A percentile compares a stretch with the other conserved stretches of the same genome.
Conservation (phyloP, 2,113 vertebrate genomes). For the Embiotoca jacksoni region DNA sequence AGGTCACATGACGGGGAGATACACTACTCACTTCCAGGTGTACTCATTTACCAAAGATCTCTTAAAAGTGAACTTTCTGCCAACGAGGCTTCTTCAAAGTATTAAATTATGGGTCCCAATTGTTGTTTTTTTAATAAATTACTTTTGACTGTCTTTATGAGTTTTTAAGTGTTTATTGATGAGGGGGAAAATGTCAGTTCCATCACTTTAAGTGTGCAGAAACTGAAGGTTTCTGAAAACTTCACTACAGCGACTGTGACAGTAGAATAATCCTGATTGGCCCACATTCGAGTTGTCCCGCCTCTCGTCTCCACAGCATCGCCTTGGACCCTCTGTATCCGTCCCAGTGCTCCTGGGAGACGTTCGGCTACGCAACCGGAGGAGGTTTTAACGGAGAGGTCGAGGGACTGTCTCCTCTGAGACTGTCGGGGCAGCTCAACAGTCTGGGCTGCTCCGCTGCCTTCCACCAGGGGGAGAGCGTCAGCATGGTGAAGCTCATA, state of each 20-base stretch:
- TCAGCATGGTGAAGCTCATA: slow-evolving; percentile 96
- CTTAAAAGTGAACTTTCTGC: too few species aligned
- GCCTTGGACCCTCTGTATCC: slow-evolving; percentile 97
- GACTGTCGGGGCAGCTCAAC: slow-evolving; percentile 93
- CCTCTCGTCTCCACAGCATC: slow-evolving; percentile 84
- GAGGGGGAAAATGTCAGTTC: too few species aligned
- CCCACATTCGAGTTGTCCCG: background rate
- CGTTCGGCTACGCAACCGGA: slow-evolving; percentile 93
- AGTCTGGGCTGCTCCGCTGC: slow-evolving; percentile 94
- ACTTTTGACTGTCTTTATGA: too few species aligned
- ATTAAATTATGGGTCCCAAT: too few species aligned
- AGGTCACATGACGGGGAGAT: too few species aligned
- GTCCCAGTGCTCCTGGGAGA: slow-evolving; percentile 98
- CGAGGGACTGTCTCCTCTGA: slow-evolving; percentile 90
- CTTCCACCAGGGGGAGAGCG: slow-evolving; percentile 96
- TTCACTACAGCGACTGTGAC: background rate
- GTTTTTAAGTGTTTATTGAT: too few species aligned
- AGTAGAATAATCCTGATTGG: background rate
- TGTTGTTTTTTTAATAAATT: too few species aligned
- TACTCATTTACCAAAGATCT: too few species aligned
- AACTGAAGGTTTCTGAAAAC: slow-evolving; percentile 2
- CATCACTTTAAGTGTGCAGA: background rate
- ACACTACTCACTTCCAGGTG: too few species aligned
- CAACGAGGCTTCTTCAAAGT: too few species aligned
- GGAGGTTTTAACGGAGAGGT: slow-evolving; percentile 84